Base-by-base conservation (phyloP, 2,888 invertebrate species). In the Papilio gigon region DNA sequence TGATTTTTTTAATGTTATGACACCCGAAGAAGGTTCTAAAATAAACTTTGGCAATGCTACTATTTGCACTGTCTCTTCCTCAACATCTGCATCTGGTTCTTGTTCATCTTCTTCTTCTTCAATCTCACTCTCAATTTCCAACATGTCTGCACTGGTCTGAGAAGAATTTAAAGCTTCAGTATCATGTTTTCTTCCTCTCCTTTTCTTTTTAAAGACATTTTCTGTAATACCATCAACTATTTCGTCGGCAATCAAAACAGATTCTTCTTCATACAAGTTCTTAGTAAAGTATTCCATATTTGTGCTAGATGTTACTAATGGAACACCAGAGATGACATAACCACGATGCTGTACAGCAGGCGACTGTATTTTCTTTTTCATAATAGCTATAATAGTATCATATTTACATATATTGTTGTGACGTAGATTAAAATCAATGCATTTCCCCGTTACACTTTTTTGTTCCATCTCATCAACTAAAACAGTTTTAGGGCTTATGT, bases 251-350 rank as follows among this genome's bases (percentile, higher is more conserved):
- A 76, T 70, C 33, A 72, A 30, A 58, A 85, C 22, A 37, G 87
- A 80, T 72, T 87, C 89, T 82, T 92, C 92, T 22, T 83, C 77
- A 77, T 79, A 63, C 59, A 89, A 75, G 53, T 76, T 74, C 63
- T 78, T 72, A 37, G 80, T 72, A 33, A 83, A 75, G 73, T 77
- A 81, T 71, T 79, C 72, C 35, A 78, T 68, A 56, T 73, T 76
- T 73, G 75, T 80, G 65, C 65, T 77, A 61, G 92, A 89, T 2
- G 93, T 89, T n/a, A 95, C 87, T 42, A 95, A 79, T 22, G 95
- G 95, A 71, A 95, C 84, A 8, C 94, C 95, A 68, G 94, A 93
- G 72, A 95, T 81, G 2, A 95, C 90, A 87, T 94, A 95, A 9
- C 95, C 95, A 77, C 94, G 86, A 76, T 95, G 93, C 74, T 85